These are phyloP conservation scores for Cheilosia vernalis DNA, from an alignment of 2,888 invertebrate genomes.

Conservation along the genomic window DNA sequence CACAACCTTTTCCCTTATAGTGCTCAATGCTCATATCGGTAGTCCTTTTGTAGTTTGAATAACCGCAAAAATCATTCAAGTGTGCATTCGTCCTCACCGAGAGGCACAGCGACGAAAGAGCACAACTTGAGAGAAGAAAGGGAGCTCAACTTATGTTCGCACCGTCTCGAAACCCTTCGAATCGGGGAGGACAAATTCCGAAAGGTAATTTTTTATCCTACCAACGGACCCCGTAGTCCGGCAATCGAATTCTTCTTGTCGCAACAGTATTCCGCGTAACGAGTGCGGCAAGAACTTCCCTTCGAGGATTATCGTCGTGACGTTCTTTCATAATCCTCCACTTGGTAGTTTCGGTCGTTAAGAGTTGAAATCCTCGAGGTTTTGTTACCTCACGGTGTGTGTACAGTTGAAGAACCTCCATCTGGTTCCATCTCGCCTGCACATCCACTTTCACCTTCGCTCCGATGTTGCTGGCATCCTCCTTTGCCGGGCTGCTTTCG, in stretches of 20 bases:
- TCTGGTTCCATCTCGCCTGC: neutral
- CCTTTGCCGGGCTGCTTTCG: slow-evolving; percentile 6
- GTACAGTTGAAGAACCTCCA: neutral
- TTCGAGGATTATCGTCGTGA: slow-evolving; percentile 22
- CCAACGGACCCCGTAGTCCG: neutral
- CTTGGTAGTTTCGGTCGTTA: slow-evolving; percentile 13
- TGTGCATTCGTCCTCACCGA: slow-evolving; percentile 5
- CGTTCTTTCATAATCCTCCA: slow-evolving; percentile 7
- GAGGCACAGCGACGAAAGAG: neutral
- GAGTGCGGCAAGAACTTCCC: neutral
- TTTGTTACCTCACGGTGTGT: neutral
- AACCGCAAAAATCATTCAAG: slow-evolving; percentile 10
- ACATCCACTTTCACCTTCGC: slow-evolving; percentile 43
- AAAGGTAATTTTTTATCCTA: slow-evolving; percentile 20
- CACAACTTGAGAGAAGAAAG: neutral
- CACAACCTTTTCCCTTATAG: too few relatives aligned
- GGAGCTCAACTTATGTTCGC: slow-evolving; percentile 18
- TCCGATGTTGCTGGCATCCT: neutral
- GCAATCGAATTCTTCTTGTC: neutral
- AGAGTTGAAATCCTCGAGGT: slow-evolving; percentile 4
- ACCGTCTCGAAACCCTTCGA: neutral
- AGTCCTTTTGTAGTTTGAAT: neutral
- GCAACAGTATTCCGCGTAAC: neutral
- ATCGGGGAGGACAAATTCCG: neutral
- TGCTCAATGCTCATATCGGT: too few relatives aligned